Percentiles rank a stretch among this genome's conserved stretches.
phyloP scores from a whole-genome alignment of 37 sponge, comb jelly and placozoan genomes.

The Hexactinellida sp. region DNA sequence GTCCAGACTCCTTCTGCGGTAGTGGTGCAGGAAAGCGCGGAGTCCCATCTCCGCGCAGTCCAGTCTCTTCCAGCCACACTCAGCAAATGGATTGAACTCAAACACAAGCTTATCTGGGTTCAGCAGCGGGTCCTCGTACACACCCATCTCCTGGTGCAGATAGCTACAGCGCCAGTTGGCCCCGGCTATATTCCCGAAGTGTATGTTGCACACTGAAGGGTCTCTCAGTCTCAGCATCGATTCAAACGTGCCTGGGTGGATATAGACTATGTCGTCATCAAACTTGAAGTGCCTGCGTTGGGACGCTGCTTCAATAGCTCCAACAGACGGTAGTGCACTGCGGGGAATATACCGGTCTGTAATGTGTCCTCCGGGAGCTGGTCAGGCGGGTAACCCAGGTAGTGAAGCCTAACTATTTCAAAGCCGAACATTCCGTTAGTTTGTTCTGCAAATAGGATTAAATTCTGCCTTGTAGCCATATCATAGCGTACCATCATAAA shows the following conservation, averaged over 20 bases:
- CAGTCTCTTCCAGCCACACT: background rate
- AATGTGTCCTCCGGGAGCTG: too few relatives aligned
- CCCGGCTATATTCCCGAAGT: background rate
- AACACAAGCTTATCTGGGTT: background rate
- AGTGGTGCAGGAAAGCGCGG: background rate
- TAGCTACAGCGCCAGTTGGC: slow-evolving; percentile 11
- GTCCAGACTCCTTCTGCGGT: background rate
- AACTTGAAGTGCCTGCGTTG: background rate
- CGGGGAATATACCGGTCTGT: too few relatives aligned
- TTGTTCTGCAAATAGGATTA: background rate
- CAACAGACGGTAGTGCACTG: too few relatives aligned
- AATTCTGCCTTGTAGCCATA: background rate
- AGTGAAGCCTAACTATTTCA: background rate
- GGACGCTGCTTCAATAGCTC: too few relatives aligned
- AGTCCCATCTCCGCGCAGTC: background rate
- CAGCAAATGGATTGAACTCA: background rate
- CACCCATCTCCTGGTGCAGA: background rate
- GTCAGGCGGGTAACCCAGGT: background rate
- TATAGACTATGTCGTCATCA: slow-evolving; percentile 7
- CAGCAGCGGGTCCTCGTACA: background rate
- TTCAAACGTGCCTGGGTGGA: slow-evolving; percentile 13
- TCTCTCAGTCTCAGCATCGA: background rate
- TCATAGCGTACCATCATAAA: background rate
- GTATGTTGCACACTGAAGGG: background rate
- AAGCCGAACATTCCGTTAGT: background rate